Evolutionary conservation across 2,888 invertebrate species (phyloP).

Genomic region (Linnaemya tessellans): DNA sequence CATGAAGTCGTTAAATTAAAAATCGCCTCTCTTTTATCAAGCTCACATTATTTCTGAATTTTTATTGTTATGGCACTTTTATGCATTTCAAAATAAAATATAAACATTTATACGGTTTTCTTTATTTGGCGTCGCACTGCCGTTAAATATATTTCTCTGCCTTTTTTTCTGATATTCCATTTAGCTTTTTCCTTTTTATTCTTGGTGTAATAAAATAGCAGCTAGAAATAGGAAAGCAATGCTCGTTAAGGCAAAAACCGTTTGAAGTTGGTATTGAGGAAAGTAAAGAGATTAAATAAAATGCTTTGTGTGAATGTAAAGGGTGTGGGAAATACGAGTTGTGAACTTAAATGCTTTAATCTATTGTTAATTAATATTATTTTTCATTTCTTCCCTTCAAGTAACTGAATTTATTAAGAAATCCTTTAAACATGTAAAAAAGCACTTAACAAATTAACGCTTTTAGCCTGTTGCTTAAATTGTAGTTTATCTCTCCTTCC

Average conservation of each 20-base stretch:
- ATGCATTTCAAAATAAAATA: constrained; percentile 20
- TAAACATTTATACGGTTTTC: constrained; percentile 16
- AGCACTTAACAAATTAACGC: constrained; percentile 8
- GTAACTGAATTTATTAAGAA: neutral
- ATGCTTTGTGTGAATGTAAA: neutral
- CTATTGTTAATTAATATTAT: constrained; percentile 30
- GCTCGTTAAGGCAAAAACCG: neutral
- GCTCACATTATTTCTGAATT: constrained; percentile 31
- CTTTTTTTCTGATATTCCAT: neutral
- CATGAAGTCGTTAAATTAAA: constrained; percentile 51
- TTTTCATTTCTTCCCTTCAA: neutral
- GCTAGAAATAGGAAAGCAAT: neutral
- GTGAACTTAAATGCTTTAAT: constrained; percentile 17
- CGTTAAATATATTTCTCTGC: constrained; percentile 37
- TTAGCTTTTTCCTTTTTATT: constrained; percentile 3
- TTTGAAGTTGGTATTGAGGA: neutral
- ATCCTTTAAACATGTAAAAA: neutral
- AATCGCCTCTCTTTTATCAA: constrained; percentile 37
- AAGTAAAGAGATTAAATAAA: constrained; percentile 12
- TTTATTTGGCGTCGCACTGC: constrained; percentile 46
- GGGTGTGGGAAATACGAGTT: neutral
- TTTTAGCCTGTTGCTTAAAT: constrained; percentile 12
- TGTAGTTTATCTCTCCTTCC: neutral
- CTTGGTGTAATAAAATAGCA: neutral
- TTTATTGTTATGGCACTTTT: constrained; percentile 60